Evolutionary conservation across 2,888 invertebrate genomes (phyloP).

Genomic region (Choristoneura rosaceana): DNA sequence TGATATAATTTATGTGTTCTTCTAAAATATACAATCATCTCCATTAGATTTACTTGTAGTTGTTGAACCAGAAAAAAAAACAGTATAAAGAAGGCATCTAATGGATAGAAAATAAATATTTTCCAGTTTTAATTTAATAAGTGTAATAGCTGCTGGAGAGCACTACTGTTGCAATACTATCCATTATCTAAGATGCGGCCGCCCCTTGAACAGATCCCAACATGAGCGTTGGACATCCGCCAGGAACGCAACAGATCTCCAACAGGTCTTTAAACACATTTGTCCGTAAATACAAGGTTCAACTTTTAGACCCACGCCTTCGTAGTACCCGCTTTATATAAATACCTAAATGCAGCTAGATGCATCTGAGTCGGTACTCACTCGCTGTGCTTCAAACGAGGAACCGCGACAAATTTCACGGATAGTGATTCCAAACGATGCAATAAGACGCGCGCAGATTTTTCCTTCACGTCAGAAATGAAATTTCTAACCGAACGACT

Average conservation of each 20-base stretch:
- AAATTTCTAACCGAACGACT: slow-evolving; percentile 75
- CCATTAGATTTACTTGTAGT: not conserved
- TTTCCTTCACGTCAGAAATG: slow-evolving; percentile 59
- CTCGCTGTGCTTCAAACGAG: slow-evolving; percentile 51
- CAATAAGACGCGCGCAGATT: slow-evolving; percentile 71
- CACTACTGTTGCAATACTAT: slow-evolving; percentile 28
- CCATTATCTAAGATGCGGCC: slow-evolving; percentile 67
- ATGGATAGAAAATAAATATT: not conserved
- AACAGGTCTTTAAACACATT: slow-evolving; percentile 62
- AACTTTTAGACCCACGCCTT: slow-evolving; percentile 28
- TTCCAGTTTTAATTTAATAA: slow-evolving; percentile 33
- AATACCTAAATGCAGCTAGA: slow-evolving; percentile 52
- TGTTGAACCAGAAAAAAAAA: not conserved
- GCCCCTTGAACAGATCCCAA: slow-evolving; percentile 62
- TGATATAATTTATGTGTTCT: too few relatives aligned
- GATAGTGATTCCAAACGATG: slow-evolving; percentile 68
- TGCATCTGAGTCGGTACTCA: slow-evolving; percentile 49
- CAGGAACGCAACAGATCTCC: slow-evolving; percentile 75
- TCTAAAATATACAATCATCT: not conserved
- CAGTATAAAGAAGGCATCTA: not conserved
- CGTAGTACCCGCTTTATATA: slow-evolving; percentile 48
- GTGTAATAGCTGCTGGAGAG: slow-evolving; percentile 14
- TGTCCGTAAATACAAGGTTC: slow-evolving; percentile 43
- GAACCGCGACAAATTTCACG: slow-evolving; percentile 80
- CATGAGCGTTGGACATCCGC: slow-evolving; percentile 70